A percentile compares a stretch with the other conserved stretches of the same genome.
phyloP scores from a whole-genome alignment of 2,113 vertebrate species.

The Coracopsis vasa region DNA sequence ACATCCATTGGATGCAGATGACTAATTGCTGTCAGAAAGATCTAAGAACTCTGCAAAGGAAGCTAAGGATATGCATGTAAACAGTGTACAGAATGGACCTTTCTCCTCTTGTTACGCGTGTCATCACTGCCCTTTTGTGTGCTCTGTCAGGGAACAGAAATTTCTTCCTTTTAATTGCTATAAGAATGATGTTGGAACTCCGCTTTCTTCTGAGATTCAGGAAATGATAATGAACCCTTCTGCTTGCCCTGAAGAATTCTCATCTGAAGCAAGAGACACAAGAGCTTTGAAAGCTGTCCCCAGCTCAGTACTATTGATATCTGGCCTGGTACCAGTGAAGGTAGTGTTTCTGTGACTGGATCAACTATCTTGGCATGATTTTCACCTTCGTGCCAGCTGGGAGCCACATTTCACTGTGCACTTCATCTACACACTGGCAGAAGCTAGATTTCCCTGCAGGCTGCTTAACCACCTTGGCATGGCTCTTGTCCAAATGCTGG shows the following conservation, averaged over 20 bases:
- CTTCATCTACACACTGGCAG: conserved; percentile 26
- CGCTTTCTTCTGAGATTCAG: neutral
- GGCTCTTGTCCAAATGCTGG: conserved; percentile 25
- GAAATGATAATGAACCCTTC: neutral
- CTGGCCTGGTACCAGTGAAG: neutral
- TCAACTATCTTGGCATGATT: conserved; percentile 37
- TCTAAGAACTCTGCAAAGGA: neutral
- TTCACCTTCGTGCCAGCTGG: conserved; percentile 5
- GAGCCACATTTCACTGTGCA: conserved; percentile 34
- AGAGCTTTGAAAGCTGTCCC: conserved; percentile 5
- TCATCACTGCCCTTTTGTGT: neutral
- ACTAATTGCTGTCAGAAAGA: neutral
- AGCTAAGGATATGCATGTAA: neutral
- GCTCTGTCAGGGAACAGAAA: neutral
- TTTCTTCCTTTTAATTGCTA: neutral
- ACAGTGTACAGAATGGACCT: neutral
- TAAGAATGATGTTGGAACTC: neutral
- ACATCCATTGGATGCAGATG: neutral
- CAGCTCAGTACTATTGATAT: neutral
- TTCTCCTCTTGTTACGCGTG: neutral
- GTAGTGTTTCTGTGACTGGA: conserved; percentile 7
- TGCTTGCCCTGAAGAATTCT: neutral
- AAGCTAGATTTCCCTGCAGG: conserved; percentile 43
- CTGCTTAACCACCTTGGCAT: conserved; percentile 55
- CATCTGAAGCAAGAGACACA: neutral